Conservation (phyloP, 2,888 invertebrate species). For the Pogonocherus hispidulus region DNA sequence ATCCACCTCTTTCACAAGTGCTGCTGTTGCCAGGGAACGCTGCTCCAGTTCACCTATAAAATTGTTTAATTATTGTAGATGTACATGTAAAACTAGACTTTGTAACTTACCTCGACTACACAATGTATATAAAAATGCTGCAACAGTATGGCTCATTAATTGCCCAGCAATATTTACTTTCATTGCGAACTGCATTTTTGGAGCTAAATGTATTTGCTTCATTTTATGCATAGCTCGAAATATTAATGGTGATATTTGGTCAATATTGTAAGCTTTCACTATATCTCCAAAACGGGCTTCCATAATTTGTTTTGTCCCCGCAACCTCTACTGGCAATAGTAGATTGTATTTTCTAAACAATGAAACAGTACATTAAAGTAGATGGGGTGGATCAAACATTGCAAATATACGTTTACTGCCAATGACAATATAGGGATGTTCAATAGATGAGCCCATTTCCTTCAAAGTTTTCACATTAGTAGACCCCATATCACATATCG, state of each 20-base stretch:
- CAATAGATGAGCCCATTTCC: conserved; percentile 23
- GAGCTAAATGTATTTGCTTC: not conserved
- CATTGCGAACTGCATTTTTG: conserved; percentile 13
- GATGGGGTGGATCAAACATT: conserved; percentile 26
- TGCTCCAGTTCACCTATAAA: conserved; percentile 23
- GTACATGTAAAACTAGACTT: not conserved
- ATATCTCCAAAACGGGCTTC: conserved; percentile 1
- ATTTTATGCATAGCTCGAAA: conserved; percentile 3
- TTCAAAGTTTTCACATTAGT: conserved; percentile 34
- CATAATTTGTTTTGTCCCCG: not conserved
- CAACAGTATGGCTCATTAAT: conserved; percentile 11
- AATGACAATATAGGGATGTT: conserved; percentile 15
- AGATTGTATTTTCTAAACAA: conserved; percentile 24
- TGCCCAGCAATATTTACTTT: conserved; percentile 43
- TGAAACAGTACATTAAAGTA: conserved; percentile 15
- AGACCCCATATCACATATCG: conserved; percentile 29
- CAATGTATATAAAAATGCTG: not conserved
- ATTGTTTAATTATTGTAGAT: not conserved
- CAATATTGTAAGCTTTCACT: not conserved
- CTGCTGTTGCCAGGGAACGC: conserved; percentile 42
- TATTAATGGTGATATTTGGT: not conserved
- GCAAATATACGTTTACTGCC: conserved; percentile 2
- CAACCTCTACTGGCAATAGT: not conserved
- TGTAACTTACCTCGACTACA: not conserved
- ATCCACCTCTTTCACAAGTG: conserved; percentile 46